Percentiles rank a stretch among this genome's conserved stretches.
These are phyloP conservation scores for Acleris holmiana DNA, from an alignment of 2,888 invertebrate species.

Conservation along the genomic window DNA sequence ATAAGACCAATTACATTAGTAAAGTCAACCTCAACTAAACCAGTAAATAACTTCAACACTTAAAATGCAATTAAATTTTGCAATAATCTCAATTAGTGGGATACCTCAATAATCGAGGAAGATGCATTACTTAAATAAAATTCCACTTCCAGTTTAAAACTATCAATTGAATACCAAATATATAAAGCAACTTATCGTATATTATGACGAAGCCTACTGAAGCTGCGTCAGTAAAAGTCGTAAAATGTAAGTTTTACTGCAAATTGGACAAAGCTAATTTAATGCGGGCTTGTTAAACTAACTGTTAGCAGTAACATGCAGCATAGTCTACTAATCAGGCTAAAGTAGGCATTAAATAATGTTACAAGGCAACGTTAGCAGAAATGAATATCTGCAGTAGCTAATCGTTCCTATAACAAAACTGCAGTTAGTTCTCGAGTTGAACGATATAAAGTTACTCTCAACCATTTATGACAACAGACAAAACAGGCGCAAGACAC, in stretches of 20 bases:
- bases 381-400: too few species aligned
- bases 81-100: conserved; percentile 28
- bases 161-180: not conserved
- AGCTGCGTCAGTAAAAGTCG: not conserved
- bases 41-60: conserved; percentile 38
- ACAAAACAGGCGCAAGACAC: too few species aligned
- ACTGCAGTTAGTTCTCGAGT: too few species aligned
- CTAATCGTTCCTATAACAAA: too few species aligned
- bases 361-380: too few species aligned
- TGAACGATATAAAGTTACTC: too few species aligned
- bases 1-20: conserved; percentile 47
- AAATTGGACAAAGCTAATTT: too few species aligned
- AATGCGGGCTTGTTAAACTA: too few species aligned
- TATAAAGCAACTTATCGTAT: not conserved
- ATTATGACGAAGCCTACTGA: not conserved
- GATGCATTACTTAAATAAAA: conserved; percentile 39
- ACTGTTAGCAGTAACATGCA: too few species aligned
- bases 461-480: too few species aligned
- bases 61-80: conserved; percentile 35
- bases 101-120: conserved; percentile 6
- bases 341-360: too few species aligned
- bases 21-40: conserved; percentile 52
- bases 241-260: conserved; percentile 1
- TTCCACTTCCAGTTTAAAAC: conserved; percentile 33
- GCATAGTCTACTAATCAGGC: too few species aligned